A percentile compares a stretch with the other conserved stretches of the same genome.
These are phyloP conservation scores for Gobio gobio DNA, from an alignment of 2,113 vertebrate species.

Conservation along the genomic window DNA sequence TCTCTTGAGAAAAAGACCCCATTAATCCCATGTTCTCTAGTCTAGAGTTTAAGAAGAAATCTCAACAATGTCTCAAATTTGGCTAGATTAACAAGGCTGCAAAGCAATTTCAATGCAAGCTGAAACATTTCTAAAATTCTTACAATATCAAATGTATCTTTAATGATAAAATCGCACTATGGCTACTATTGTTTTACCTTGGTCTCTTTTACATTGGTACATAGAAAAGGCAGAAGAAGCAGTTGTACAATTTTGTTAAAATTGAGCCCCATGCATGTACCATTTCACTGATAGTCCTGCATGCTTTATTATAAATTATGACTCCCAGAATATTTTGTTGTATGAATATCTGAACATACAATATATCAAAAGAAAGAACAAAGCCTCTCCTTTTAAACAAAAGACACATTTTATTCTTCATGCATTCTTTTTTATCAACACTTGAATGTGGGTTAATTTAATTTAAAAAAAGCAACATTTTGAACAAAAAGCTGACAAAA, in stretches of 20 bases:
- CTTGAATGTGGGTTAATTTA: too few species aligned
- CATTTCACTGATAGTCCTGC: neutral
- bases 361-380: too few species aligned
- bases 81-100: neutral
- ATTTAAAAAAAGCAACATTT: too few species aligned
- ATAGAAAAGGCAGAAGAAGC: neutral
- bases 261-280: neutral
- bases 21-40: neutral
- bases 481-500: too few species aligned
- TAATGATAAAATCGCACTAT: neutral
- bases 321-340: too few species aligned
- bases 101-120: neutral
- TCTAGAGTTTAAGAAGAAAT: neutral
- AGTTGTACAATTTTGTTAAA: neutral
- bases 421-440: too few species aligned
- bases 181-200: neutral
- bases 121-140: neutral
- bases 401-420: too few species aligned
- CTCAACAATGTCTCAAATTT: neutral
- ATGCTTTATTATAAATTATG: neutral
- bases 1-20: neutral
- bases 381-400: too few species aligned
- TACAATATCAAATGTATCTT: neutral
- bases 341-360: too few species aligned
- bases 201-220: neutral